Evolutionary conservation across 2,797 vertebrate genomes (phyloP), one percentile per base, ranked within the genome.

Genomic region (Cryptoblepharus egeriae): DNA sequence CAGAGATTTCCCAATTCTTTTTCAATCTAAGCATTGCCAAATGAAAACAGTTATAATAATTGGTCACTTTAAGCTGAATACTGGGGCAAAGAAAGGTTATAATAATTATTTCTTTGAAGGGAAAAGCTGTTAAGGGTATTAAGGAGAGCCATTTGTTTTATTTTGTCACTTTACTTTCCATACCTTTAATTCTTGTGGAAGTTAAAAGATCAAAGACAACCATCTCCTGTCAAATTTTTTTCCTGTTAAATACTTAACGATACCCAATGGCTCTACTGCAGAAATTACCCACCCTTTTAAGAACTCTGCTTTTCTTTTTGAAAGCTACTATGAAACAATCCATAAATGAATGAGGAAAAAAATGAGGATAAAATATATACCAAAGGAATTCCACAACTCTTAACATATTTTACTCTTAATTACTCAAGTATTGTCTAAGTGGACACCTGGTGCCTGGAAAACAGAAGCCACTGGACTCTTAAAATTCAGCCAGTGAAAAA

Each of bases 391-490:
- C 3, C 30, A 39, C 1, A 0, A 1, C 32, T 87, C 13, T 5
- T 30, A 57, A 45, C 1, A 1, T 5, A 30, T 37, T 28, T 13
- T 0, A 0, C 18, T 82, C 82, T 18, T 84, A 49, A 87, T 77
- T 76, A 73, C 69, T 85, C 55, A 7, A 1, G 70, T 32, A 58
- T 2, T 65, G 35, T 84, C 55, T 3, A 1, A 16, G 2, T 55
- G 13, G 65, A 85, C 85, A 87, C 88, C 80, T 77, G 75, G 84
- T 87, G 81, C 72, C 85, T 83, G 35, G 74, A 83, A 85, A 85
- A 85, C 75, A 89, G 88, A 91, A 80, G 45, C 70, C 71, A 71
- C 60, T 24, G 65, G 85, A 65, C 35, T 76, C 74, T 68, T n/a
- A 79, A 28, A 84, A 83, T 65, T 32, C 1, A 0, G 64, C 76